phyloP scores from a whole-genome alignment of 2,888 invertebrate species.

The Nomada hirtipes region DNA sequence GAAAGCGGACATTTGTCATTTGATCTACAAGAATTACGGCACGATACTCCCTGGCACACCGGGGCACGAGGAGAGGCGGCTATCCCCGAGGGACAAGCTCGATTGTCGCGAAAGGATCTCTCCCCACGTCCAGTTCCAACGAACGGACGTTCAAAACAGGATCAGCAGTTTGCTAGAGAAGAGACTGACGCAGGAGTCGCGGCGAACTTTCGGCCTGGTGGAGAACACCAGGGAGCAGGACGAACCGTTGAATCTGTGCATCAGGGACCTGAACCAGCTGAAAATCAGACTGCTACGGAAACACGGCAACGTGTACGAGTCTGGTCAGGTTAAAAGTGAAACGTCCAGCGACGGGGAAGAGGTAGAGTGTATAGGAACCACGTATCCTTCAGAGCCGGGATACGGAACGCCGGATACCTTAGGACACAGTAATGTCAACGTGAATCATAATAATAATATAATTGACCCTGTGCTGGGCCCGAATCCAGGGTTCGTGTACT shows the following conservation, averaged over 20 bases:
- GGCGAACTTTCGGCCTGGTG: conserved; percentile 83
- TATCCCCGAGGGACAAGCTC: conserved; percentile 70
- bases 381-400: conserved; percentile 42
- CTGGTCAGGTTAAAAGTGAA: conserved; percentile 87
- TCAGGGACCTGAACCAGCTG: conserved; percentile 90
- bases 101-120: conserved; percentile 70
- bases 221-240: conserved; percentile 86
- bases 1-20: conserved; percentile 95
- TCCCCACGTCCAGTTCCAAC: conserved; percentile 83
- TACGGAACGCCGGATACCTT: conserved; percentile 49
- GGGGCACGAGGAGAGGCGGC: conserved; percentile 84
- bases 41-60: conserved; percentile 93
- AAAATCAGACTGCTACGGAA: conserved; percentile 88
- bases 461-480: conserved; percentile 82
- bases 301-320: conserved; percentile 88
- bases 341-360: conserved; percentile 85
- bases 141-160: conserved; percentile 89
- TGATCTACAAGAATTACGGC: conserved; percentile 96
- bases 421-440: conserved; percentile 69
- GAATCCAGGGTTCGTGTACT: conserved; percentile 87
- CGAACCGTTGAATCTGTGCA: conserved; percentile 93
- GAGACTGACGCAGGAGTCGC: conserved; percentile 89
- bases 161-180: conserved; percentile 90
- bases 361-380: conserved; percentile 84
- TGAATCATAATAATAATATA: conserved; percentile 83